These are phyloP conservation scores for Cheilosia soror DNA, from an alignment of 2,888 invertebrate species.

Conservation along the genomic window DNA sequence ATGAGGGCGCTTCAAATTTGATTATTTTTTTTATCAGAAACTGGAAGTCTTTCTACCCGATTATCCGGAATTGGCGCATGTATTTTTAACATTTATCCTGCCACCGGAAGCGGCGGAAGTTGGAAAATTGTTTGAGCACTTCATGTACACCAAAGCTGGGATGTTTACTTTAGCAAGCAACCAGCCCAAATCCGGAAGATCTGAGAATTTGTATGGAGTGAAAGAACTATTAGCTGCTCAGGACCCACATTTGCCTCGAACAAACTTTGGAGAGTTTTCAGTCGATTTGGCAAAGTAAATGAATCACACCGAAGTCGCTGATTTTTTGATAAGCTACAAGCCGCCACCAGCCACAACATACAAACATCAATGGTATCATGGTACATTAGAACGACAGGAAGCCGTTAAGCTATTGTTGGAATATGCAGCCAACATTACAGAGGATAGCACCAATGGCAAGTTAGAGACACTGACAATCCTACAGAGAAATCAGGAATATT, in stretches of 20 bases:
- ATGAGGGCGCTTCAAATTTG: not conserved
- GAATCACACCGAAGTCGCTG: constrained; percentile 89
- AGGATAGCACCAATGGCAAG: constrained; percentile 39
- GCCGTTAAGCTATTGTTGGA: constrained; percentile 89
- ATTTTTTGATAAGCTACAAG: constrained; percentile 85
- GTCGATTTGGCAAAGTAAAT: constrained; percentile 91
- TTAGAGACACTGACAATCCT: not conserved
- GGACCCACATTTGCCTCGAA: constrained; percentile 93
- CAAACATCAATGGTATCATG: constrained; percentile 93
- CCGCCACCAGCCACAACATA: constrained; percentile 87
- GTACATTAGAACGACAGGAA: constrained; percentile 91
- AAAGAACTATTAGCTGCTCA: constrained; percentile 85
- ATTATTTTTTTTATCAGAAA: constrained; percentile 78
- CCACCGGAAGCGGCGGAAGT: constrained; percentile 92
- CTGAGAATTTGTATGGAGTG: constrained; percentile 91
- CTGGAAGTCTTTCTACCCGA: constrained; percentile 87
- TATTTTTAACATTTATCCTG: constrained; percentile 92
- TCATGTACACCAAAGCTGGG: constrained; percentile 90
- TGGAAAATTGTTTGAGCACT: constrained; percentile 91
- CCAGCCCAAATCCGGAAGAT: constrained; percentile 83
- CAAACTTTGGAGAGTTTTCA: constrained; percentile 90
- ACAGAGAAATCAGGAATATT: constrained; percentile 87
- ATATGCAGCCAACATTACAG: constrained; percentile 83
- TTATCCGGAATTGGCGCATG: constrained; percentile 90
- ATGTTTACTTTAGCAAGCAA: constrained; percentile 85